A percentile compares a stretch with the other conserved stretches of the same genome.
Conservation (phyloP, 2,888 invertebrate species). For the Cyaniris semiargus region DNA sequence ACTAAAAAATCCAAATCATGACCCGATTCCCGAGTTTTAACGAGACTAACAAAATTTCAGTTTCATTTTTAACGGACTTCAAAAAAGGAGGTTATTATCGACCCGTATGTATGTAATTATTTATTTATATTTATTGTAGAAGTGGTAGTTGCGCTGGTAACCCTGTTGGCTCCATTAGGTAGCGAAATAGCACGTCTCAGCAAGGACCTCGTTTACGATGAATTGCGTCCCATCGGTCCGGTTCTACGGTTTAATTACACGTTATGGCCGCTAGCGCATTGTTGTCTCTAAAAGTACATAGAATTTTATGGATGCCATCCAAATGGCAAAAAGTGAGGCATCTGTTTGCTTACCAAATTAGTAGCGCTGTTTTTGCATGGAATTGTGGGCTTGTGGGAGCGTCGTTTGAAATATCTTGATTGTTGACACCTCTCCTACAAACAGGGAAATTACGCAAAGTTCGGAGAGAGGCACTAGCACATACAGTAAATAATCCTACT, state of each 20-base stretch:
- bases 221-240: constrained; percentile 57
- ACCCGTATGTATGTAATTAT: too few relatives aligned
- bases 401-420: background rate
- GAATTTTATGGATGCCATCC: constrained; percentile 34
- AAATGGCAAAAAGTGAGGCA: constrained; percentile 30
- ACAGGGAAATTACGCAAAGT: too few relatives aligned
- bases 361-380: constrained; percentile 1
- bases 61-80: too few relatives aligned
- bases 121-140: background rate
- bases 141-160: constrained; percentile 45
- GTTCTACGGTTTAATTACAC: constrained; percentile 66
- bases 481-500: too few relatives aligned
- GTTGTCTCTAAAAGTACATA: constrained; percentile 45
- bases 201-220: constrained; percentile 67
- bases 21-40: too few relatives aligned
- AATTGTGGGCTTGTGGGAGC: background rate
- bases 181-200: constrained; percentile 59
- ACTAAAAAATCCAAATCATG: too few relatives aligned
- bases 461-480: background rate
- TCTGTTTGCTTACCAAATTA: constrained; percentile 30
- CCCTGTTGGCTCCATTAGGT: constrained; percentile 55
- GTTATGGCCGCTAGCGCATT: constrained; percentile 53
- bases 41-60: too few relatives aligned
- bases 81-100: too few relatives aligned
- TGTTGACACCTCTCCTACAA: background rate